Evolutionary conservation across 2,888 invertebrate genomes (phyloP).

Genomic region (Lepas anatifera): DNA sequence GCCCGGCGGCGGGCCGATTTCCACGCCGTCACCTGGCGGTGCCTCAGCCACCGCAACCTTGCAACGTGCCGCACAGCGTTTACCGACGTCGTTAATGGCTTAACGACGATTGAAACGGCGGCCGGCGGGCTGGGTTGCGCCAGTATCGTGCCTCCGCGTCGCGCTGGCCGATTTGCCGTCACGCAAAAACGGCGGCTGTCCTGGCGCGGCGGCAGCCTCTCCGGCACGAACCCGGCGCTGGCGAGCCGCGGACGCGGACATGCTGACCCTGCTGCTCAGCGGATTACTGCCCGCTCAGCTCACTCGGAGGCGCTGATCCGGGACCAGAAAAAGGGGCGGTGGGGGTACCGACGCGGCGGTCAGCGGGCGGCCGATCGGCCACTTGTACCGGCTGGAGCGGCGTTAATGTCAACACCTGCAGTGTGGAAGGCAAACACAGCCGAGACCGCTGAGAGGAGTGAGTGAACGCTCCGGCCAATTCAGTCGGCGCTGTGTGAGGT

Average conservation of each 20-base stretch:
- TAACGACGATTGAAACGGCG: neutral
- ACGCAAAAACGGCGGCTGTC: slow-evolving; percentile 9
- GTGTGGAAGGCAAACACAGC: no score
- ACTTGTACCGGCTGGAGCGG: no score
- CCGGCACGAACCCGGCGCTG: neutral
- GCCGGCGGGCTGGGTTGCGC: neutral
- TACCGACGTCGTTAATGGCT: neutral
- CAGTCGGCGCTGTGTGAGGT: no score
- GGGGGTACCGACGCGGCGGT: no score
- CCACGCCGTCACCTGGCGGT: neutral
- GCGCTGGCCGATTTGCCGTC: neutral
- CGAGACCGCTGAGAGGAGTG: no score
- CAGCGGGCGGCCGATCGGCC: no score
- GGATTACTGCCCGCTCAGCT: neutral
- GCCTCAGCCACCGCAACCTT: neutral
- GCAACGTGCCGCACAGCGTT: neutral
- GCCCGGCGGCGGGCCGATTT: neutral
- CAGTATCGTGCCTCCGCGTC: neutral
- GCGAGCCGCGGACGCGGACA: neutral
- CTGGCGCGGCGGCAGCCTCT: no score
- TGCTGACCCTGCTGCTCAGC: neutral
- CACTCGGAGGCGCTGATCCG: no score
- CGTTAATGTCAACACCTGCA: no score
- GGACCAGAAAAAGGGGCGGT: no score
- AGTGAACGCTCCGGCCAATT: no score